These are phyloP conservation scores for Eristalis arbustorum DNA, from an alignment of 2,888 invertebrate genomes.

Conservation along the genomic window DNA sequence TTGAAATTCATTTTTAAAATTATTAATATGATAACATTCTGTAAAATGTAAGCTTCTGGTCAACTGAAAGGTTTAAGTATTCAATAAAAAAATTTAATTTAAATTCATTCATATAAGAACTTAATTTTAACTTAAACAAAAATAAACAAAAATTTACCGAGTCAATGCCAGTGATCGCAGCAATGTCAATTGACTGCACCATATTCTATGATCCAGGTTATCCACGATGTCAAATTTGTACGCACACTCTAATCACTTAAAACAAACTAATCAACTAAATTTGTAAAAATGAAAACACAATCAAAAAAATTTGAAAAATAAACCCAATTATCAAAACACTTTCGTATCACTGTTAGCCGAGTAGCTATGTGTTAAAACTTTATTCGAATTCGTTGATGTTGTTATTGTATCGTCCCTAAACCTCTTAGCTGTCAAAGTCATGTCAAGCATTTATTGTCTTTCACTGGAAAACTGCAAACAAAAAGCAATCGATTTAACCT, in stretches of 20 bases:
- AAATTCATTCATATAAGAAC: too few relatives aligned
- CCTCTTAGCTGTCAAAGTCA: constrained; percentile 25
- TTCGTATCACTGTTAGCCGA: neutral
- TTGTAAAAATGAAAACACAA: neutral
- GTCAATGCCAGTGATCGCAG: constrained; percentile 78
- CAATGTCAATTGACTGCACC: constrained; percentile 79
- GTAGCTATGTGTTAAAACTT: constrained; percentile 10
- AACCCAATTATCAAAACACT: neutral
- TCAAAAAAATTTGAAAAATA: too few relatives aligned
- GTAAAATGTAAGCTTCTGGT: too few relatives aligned
- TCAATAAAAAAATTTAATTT: neutral
- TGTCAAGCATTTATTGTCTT: constrained; percentile 45
- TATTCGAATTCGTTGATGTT: constrained; percentile 12
- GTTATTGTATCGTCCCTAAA: constrained; percentile 3
- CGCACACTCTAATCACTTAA: constrained; percentile 16
- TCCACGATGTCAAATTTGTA: constrained; percentile 52
- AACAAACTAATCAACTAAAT: neutral
- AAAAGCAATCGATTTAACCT: neutral
- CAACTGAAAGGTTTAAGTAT: neutral
- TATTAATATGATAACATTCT: too few relatives aligned
- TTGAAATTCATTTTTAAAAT: too few relatives aligned
- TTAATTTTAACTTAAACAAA: neutral
- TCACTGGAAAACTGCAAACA: constrained; percentile 32
- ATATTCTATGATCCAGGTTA: constrained; percentile 72
- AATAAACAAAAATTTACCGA: constrained; percentile 74